These are phyloP conservation scores for Drosophila teissieri DNA, from an alignment of 1,140 invertebrate genomes.

Conservation along the genomic window DNA sequence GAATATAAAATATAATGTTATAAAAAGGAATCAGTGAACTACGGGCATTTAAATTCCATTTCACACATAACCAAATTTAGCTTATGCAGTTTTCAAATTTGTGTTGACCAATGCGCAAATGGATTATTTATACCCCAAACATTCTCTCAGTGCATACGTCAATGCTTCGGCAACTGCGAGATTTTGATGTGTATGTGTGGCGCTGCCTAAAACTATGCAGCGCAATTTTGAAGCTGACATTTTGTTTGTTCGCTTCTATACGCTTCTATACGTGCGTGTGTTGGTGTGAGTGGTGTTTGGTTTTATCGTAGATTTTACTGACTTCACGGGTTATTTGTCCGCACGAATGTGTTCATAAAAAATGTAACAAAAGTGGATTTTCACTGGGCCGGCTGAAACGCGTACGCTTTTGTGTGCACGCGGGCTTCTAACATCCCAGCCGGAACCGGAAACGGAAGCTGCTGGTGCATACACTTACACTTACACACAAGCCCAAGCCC, in stretches of 20 bases:
- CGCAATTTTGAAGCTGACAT: constrained; percentile 74
- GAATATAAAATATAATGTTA: too few relatives aligned
- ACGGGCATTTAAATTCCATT: too few relatives aligned
- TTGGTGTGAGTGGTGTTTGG: constrained; percentile 43
- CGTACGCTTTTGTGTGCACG: constrained; percentile 45
- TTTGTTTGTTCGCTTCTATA: constrained; percentile 51
- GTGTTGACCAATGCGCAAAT: not conserved
- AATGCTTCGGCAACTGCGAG: constrained; percentile 45
- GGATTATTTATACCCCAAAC: not conserved
- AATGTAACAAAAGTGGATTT: constrained; percentile 77
- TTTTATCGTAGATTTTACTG: constrained; percentile 77
- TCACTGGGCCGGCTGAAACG: constrained; percentile 37
- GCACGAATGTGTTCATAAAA: constrained; percentile 76
- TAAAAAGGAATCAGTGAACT: too few relatives aligned
- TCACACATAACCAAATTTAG: too few relatives aligned
- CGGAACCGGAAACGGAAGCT: constrained; percentile 61
- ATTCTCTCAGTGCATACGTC: constrained; percentile 25
- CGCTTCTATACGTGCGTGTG: constrained; percentile 21
- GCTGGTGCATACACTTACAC: constrained; percentile 37
- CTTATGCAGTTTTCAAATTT: too few relatives aligned
- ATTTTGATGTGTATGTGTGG: constrained; percentile 27
- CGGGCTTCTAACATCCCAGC: constrained; percentile 18
- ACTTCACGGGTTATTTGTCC: constrained; percentile 79
- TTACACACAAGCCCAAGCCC: constrained; percentile 14
- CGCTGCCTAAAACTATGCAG: constrained; percentile 78